Evolutionary conservation across 2,888 invertebrate genomes (phyloP).

Genomic region (Macrophya alboannulata): DNA sequence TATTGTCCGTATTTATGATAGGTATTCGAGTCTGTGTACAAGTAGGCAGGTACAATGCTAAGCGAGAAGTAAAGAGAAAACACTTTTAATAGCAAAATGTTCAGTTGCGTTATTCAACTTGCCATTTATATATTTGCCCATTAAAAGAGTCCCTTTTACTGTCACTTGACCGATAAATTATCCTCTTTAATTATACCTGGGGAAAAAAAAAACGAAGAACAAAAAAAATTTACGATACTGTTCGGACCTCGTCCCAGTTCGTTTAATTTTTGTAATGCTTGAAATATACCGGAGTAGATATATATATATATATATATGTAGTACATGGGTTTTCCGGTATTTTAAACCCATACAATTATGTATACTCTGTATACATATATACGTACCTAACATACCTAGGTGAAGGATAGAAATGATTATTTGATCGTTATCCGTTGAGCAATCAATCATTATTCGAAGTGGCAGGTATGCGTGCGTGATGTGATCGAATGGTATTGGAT

Average conservation of each 20-base stretch:
- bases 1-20: not conserved
- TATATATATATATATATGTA: not conserved
- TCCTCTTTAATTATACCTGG: not conserved
- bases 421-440: slow-evolving; percentile 54
- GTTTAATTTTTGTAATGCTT: not conserved
- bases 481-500: slow-evolving; percentile 44
- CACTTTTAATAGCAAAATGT: slow-evolving; percentile 4
- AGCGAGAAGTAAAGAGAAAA: not conserved
- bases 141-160: slow-evolving; percentile 7
- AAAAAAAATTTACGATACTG: not conserved
- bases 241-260: not conserved
- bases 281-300: too few species aligned
- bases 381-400: not conserved
- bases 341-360: slow-evolving; percentile 45
- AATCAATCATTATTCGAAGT: slow-evolving; percentile 55
- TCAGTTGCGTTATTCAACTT: slow-evolving; percentile 20
- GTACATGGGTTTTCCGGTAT: slow-evolving; percentile 35
- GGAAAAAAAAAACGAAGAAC: not conserved
- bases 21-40: not conserved
- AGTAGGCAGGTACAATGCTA: not conserved
- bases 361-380: too few species aligned
- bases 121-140: not conserved
- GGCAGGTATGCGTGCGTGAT: slow-evolving; percentile 52
- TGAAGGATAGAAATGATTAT: slow-evolving; percentile 48
- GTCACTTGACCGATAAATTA: slow-evolving; percentile 12